A percentile compares a stretch with the other conserved stretches of the same genome.
Evolutionary conservation across 2,888 invertebrate species (phyloP).

Genomic region (Gymnocheta viridis): DNA sequence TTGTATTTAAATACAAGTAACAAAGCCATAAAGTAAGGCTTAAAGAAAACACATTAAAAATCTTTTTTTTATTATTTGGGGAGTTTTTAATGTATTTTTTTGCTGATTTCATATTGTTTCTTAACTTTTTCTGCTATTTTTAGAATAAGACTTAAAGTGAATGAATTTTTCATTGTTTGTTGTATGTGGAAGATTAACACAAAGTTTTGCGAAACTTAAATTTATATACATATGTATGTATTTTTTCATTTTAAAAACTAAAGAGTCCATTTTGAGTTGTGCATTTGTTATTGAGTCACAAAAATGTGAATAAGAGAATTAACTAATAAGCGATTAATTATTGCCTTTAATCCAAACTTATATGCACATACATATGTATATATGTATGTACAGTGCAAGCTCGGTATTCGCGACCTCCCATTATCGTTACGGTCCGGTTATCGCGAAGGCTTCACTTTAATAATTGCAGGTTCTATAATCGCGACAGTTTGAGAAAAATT

Average conservation of each 20-base stretch:
- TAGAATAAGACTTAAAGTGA: constrained; percentile 58
- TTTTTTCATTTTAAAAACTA: constrained; percentile 11
- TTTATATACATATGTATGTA: not conserved
- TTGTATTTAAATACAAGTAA: constrained; percentile 10
- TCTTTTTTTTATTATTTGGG: constrained; percentile 9
- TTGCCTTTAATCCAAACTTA: too few relatives aligned
- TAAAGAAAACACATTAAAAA: constrained; percentile 42
- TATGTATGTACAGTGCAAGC: too few relatives aligned
- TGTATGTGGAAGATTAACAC: not conserved
- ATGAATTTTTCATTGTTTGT: constrained; percentile 57
- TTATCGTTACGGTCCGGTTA: too few relatives aligned
- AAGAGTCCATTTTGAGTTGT: constrained; percentile 5
- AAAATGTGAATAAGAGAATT: not conserved
- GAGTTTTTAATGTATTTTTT: constrained; percentile 39
- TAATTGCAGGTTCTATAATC: too few relatives aligned
- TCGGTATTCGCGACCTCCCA: too few relatives aligned
- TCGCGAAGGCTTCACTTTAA: too few relatives aligned
- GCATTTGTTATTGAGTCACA: not conserved
- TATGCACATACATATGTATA: not conserved
- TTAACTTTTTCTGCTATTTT: constrained; percentile 52
- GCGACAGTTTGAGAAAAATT: too few relatives aligned
- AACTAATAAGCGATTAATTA: not conserved
- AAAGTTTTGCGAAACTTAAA: not conserved
- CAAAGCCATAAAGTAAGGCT: constrained; percentile 47
- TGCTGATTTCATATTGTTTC: constrained; percentile 10